Percentiles rank a stretch among this genome's conserved stretches.
Evolutionary conservation across 2,113 vertebrate species (phyloP).

Genomic region (Turdus rufiventris): DNA sequence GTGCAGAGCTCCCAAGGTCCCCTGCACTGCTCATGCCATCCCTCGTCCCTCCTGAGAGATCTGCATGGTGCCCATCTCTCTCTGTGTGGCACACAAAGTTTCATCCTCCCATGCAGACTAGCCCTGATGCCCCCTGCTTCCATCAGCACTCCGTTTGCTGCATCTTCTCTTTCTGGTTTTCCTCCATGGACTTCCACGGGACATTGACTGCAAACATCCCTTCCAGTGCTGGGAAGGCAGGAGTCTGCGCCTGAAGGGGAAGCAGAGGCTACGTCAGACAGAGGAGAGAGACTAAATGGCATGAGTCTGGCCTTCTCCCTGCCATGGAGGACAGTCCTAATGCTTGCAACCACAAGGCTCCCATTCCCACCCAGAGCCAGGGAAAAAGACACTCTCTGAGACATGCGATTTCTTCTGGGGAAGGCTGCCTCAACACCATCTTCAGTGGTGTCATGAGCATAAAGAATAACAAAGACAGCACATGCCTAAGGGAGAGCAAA

Average conservation of each 20-base stretch:
- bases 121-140: neutral
- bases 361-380: neutral
- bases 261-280: neutral
- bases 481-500: neutral
- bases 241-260: neutral
- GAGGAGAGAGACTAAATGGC: neutral
- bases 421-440: neutral
- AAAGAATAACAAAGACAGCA: neutral
- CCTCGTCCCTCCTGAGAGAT: neutral
- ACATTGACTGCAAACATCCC: neutral
- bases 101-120: neutral
- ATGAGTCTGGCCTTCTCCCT: neutral
- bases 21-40: neutral
- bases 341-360: neutral
- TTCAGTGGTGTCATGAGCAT: neutral
- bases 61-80: neutral
- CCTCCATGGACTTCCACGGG: neutral
- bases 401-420: neutral
- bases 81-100: neutral
- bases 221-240: slow-evolving; percentile 37
- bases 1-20: neutral
- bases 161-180: slow-evolving; percentile 9
- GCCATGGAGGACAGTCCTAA: neutral
- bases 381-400: neutral
- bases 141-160: slow-evolving; percentile 28